phyloP scores from a whole-genome alignment of 2,797 vertebrate species.

The Threskiornis aethiopicus region DNA sequence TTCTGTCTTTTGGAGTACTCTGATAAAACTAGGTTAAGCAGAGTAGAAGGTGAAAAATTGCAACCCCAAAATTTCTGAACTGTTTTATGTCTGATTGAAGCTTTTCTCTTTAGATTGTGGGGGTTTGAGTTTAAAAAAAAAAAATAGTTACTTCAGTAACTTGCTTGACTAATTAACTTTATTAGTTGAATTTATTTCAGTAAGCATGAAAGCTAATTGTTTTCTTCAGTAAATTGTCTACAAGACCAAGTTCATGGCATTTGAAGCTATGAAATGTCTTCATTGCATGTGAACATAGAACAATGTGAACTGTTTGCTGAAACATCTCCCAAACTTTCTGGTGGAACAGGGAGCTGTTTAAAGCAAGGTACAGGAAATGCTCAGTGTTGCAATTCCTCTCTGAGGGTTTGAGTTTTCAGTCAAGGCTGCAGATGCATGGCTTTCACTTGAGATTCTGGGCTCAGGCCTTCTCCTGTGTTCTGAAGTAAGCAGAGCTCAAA shows the following conservation, averaged over 20 bases:
- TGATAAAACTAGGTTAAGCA: background rate
- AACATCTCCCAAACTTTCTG: accelerated
- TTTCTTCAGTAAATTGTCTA: background rate
- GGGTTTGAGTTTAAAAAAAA: background rate
- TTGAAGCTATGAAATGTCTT: background rate
- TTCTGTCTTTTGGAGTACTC: background rate
- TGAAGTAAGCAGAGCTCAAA: background rate
- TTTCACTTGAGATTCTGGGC: background rate
- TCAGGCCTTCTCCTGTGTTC: background rate
- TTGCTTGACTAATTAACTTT: background rate
- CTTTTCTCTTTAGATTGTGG: background rate
- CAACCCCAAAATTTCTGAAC: background rate
- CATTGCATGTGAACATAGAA: background rate
- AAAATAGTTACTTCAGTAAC: background rate
- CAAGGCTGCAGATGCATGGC: background rate
- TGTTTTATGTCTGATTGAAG: background rate
- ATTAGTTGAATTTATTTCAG: background rate
- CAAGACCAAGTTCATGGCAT: background rate
- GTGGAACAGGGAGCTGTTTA: background rate
- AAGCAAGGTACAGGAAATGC: background rate
- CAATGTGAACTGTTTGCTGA: background rate
- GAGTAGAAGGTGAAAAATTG: background rate
- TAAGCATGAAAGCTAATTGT: background rate
- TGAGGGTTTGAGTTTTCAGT: background rate
- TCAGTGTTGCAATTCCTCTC: background rate